Evolutionary conservation across 1,140 invertebrate species (phyloP).

Genomic region (Apolygus lucorum): DNA sequence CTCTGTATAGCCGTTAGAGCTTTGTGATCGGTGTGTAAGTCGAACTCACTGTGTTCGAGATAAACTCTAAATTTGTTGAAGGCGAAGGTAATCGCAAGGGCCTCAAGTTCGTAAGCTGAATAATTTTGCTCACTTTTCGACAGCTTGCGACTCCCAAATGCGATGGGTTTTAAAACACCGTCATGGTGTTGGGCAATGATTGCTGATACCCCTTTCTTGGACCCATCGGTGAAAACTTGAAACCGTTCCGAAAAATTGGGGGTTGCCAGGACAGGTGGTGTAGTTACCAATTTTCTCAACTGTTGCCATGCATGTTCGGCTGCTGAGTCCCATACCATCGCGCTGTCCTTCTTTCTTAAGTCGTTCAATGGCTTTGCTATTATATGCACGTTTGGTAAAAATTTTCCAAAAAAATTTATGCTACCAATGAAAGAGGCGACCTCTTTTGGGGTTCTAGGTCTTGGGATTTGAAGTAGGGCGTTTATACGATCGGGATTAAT

Average conservation of each 20-base stretch:
- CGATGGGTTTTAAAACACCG: background rate
- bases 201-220: background rate
- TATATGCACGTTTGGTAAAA: background rate
- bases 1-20: background rate
- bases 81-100: background rate
- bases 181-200: background rate
- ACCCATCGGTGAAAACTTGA: background rate
- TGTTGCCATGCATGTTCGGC: background rate
- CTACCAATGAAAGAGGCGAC: background rate
- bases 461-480: constrained; percentile 24
- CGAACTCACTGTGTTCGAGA: constrained; percentile 7
- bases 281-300: background rate
- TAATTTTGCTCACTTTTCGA: background rate
- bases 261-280: background rate
- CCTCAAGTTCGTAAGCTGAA: background rate
- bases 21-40: constrained; percentile 6
- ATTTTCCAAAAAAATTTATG: constrained; percentile 7
- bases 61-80: background rate
- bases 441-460: constrained; percentile 17
- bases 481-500: constrained; percentile 19
- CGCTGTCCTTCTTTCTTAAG: background rate
- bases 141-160: constrained; percentile 1
- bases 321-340: background rate
- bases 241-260: background rate
- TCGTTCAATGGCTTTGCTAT: background rate